phyloP scores from a whole-genome alignment of 2,797 vertebrate species.

The Gila robusta region DNA sequence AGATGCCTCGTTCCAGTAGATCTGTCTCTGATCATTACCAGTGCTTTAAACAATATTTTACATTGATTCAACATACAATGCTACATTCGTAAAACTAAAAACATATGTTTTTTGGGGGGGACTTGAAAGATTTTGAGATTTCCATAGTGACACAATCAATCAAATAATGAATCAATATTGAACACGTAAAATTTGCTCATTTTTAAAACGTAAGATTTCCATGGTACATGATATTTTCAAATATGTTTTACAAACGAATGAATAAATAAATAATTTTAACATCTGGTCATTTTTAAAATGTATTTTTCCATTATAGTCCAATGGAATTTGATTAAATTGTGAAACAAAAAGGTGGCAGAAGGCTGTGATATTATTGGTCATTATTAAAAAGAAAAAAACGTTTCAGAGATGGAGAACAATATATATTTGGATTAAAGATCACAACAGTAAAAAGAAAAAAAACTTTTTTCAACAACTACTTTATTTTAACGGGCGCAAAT shows the following conservation, averaged over 20 bases:
- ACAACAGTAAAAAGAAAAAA: not conserved
- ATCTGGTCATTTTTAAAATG: too few relatives aligned
- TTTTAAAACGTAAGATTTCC: not conserved
- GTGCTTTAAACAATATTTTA: not conserved
- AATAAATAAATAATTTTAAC: too few relatives aligned
- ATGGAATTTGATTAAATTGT: not conserved
- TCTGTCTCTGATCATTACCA: not conserved
- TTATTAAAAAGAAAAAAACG: not conserved
- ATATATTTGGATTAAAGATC: not conserved
- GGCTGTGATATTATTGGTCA: not conserved
- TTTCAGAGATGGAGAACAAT: not conserved
- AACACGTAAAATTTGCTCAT: not conserved
- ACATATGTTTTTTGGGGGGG: not conserved
- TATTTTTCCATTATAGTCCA: not conserved
- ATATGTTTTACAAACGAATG: not conserved
- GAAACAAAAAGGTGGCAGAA: not conserved
- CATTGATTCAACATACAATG: not conserved
- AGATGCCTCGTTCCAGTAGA: not conserved
- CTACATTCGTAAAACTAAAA: not conserved
- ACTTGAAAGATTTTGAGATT: not conserved
- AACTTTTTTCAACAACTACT: too few relatives aligned
- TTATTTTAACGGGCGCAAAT: not conserved
- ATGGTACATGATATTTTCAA: not conserved
- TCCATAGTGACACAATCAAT: not conserved
- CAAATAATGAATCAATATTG: not conserved